Evolutionary conservation across 2,888 invertebrate genomes (phyloP).

Genomic region (Ectropis crepuscularia): DNA sequence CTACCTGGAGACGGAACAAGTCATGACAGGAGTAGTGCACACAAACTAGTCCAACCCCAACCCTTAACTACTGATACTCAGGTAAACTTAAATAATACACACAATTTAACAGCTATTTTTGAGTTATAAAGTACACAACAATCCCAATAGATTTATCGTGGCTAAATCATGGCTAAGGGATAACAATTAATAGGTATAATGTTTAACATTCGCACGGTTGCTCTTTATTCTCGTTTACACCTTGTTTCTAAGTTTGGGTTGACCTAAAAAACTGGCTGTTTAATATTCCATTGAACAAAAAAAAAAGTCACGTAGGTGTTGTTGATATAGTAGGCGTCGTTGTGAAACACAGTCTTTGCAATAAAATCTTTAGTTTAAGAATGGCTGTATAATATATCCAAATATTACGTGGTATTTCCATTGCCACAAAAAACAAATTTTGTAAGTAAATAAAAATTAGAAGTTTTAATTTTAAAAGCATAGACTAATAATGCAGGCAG

Average conservation of each 20-base stretch:
- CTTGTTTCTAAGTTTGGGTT: no score
- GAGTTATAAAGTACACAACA: no score
- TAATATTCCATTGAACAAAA: no score
- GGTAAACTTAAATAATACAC: no score
- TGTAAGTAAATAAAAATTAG: slow-evolving; percentile 19
- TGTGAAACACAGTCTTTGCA: slow-evolving; percentile 65
- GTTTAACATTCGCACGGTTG: background rate
- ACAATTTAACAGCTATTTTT: no score
- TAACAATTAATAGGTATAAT: background rate
- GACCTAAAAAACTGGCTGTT: no score
- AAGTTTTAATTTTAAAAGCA: slow-evolving; percentile 56
- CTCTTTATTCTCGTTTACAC: background rate
- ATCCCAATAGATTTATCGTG: no score
- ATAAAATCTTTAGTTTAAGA: slow-evolving; percentile 16
- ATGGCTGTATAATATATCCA: no score
- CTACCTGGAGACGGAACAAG: slow-evolving; percentile 36
- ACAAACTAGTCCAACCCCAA: background rate
- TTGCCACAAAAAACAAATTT: no score
- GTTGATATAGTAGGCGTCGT: slow-evolving; percentile 58
- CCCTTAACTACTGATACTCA: no score
- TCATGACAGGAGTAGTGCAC: slow-evolving; percentile 23
- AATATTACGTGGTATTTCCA: background rate
- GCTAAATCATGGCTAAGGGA: no score
- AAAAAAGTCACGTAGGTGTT: slow-evolving; percentile 6
- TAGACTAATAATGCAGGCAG: slow-evolving; percentile 51